phyloP scores from a whole-genome alignment of 2,797 vertebrate species.

The Artibeus jamaicensis region DNA sequence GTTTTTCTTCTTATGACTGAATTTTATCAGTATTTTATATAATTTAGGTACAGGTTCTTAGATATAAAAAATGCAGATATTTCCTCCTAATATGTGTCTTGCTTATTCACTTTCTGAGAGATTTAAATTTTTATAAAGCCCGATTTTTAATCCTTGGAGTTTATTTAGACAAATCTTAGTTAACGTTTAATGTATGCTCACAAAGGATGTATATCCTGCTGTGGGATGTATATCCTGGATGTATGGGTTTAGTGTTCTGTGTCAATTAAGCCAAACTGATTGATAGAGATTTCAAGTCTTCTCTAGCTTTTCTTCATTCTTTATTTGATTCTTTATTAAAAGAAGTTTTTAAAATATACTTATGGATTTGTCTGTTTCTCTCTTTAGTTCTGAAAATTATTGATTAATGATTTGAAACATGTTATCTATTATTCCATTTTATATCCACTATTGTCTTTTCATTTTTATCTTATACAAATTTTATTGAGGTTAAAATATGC shows the following conservation, averaged over 20 bases:
- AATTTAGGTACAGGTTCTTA: neutral
- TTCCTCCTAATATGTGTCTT: neutral
- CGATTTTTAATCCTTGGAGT: neutral
- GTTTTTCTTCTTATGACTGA: neutral
- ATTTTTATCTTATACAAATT: neutral
- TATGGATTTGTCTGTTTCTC: neutral
- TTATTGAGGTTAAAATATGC: neutral
- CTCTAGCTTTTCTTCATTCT: neutral
- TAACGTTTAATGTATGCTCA: neutral
- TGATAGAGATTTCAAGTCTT: neutral
- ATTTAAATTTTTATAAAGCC: neutral
- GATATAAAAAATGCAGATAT: neutral
- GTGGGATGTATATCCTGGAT: neutral
- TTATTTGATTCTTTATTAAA: neutral
- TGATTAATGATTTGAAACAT: neutral
- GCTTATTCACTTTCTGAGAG: neutral
- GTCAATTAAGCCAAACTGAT: neutral
- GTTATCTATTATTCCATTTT: neutral
- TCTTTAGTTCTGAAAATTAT: neutral
- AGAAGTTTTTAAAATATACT: neutral
- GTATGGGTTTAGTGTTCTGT: neutral
- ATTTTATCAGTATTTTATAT: neutral
- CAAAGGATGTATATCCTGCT: neutral
- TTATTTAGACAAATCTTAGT: neutral
- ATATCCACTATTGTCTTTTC: neutral